Evolutionary conservation across 1,140 invertebrate genomes (phyloP), one percentile per base, ranked within the genome.

Genomic region (Tetramorium parvispinum): DNA sequence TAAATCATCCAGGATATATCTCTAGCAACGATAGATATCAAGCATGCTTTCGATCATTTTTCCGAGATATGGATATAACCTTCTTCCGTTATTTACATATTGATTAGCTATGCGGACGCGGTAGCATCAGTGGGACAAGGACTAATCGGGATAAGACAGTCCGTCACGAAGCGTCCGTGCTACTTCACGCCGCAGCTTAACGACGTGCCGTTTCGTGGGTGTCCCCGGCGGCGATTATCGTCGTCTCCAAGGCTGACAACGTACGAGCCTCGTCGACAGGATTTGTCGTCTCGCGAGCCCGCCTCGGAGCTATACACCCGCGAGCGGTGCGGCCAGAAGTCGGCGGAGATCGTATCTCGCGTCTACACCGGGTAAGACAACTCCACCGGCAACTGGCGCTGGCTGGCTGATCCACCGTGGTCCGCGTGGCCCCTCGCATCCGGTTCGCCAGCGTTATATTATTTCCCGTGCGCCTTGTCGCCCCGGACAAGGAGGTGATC

Each of bases 401-500:
- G 76, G 78, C 73, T 79, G 85, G 78, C 24, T 89, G 51, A 40
- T 57, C 76, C 61, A n/a, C 87, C 87, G 83, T 86, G 70, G 88
- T 73, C 37, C 68, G 53, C 83, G 49, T 37, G 46, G 59, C 59
- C 83, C 59, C 83, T 88, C 87, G 91, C 87, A 94, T 94, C 93
- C 93, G 93, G 93, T 91, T 94, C 89, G 87, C 89, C 90, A 90
- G 92, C 91, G 91, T 88, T 89, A 86, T 91, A 93, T 93, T 94
- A 93, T 93, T 94, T 93, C 92, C 91, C 91, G 66, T 70, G 88
- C 75, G 82, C 88, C 88, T 91, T 93, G 91, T 91, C 87, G 88
- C 63, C 3, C 40, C 3, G 53, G 73, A 49, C 40, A 55, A 68
- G 63, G 61, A 89, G 90, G 85, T 81, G 92, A 93, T 93, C 91